Evolutionary conservation across 2,797 vertebrate genomes (phyloP).

Genomic region (Cyprinodon diabolis): DNA sequence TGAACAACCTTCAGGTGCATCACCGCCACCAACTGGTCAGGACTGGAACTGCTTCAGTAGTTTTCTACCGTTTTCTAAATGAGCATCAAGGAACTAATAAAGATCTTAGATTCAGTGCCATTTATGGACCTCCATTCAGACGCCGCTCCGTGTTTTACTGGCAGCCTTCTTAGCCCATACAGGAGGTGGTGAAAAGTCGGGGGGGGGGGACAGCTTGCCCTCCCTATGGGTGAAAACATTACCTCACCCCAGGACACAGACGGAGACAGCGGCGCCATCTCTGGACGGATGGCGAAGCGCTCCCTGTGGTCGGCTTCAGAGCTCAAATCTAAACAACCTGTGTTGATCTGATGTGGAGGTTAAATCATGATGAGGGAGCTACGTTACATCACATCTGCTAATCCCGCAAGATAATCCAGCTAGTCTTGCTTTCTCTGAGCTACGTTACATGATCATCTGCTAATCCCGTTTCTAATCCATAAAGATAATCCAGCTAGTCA

Average conservation of each 20-base stretch:
- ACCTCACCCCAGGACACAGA: slow-evolving; percentile 69
- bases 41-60: too few relatives aligned
- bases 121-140: too few relatives aligned
- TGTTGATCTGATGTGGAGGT: slow-evolving; percentile 41
- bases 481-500: slow-evolving; percentile 27
- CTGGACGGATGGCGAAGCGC: slow-evolving; percentile 55
- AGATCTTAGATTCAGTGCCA: too few relatives aligned
- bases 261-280: slow-evolving; percentile 57
- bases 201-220: slow-evolving; percentile 61
- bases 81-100: too few relatives aligned
- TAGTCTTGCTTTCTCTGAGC: too few relatives aligned
- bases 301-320: slow-evolving; percentile 57
- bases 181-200: slow-evolving; percentile 15
- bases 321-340: slow-evolving; percentile 47
- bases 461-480: slow-evolving; percentile 27
- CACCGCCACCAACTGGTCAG: too few relatives aligned
- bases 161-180: too few relatives aligned
- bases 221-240: slow-evolving; percentile 51
- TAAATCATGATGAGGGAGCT: slow-evolving; percentile 40
- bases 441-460: slow-evolving; percentile 1
- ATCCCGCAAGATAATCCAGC: too few relatives aligned
- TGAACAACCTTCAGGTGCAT: too few relatives aligned
- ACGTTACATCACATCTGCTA: too few relatives aligned
- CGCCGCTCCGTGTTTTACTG: too few relatives aligned
- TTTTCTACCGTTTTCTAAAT: too few relatives aligned